phyloP scores from a whole-genome alignment of 2,888 invertebrate genomes.

The Eilema depressum region DNA sequence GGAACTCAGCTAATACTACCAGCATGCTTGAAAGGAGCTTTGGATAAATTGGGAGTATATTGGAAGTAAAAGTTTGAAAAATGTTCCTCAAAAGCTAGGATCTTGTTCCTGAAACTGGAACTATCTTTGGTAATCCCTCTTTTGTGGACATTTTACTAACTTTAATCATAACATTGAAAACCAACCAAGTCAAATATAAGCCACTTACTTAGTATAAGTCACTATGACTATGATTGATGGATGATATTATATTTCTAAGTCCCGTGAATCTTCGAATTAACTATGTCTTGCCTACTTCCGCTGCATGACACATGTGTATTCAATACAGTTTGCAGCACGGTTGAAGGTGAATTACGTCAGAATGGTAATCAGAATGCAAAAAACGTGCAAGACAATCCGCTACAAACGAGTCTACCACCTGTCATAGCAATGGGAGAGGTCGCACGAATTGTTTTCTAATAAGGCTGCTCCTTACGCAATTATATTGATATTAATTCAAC shows the following conservation, averaged over 20 bases:
- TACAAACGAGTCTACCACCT: slow-evolving; percentile 59
- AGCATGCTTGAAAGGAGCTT: too few species aligned
- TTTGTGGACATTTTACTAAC: too few species aligned
- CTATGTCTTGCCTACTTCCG: slow-evolving; percentile 4
- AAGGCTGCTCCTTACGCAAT: slow-evolving; percentile 61
- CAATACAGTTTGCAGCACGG: slow-evolving; percentile 28
- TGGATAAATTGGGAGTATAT: too few species aligned
- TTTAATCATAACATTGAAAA: too few species aligned
- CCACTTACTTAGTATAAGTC: too few species aligned
- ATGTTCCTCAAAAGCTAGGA: too few species aligned
- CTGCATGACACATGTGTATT: slow-evolving; percentile 30
- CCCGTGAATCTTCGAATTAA: not conserved
- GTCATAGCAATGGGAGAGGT: slow-evolving; percentile 52
- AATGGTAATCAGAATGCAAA: slow-evolving; percentile 54
- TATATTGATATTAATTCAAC: slow-evolving; percentile 67
- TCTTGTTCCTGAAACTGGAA: too few species aligned
- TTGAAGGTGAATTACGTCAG: slow-evolving; percentile 56
- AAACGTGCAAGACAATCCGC: slow-evolving; percentile 54
- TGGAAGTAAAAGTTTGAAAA: too few species aligned
- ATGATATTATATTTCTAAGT: not conserved
- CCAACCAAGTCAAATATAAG: too few species aligned
- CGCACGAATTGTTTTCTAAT: slow-evolving; percentile 58
- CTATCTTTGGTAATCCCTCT: too few species aligned
- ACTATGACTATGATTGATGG: not conserved
- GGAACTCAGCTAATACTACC: too few species aligned